phyloP scores from a whole-genome alignment of 2,888 invertebrate species.

The Dromius quadrimaculatus region DNA sequence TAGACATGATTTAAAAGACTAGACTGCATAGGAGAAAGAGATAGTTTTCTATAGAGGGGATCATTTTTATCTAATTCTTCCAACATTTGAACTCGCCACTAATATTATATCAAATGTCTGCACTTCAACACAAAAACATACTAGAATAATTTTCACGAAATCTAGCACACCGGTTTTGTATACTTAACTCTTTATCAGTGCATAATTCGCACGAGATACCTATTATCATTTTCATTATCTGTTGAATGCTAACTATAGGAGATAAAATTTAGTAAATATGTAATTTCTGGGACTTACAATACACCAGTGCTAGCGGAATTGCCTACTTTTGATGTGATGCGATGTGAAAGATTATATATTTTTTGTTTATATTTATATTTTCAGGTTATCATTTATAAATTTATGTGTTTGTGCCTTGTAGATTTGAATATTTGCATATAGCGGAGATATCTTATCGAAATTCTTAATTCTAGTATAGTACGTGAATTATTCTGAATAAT shows the following conservation, averaged over 20 bases:
- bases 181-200: conserved; percentile 3
- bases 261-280: conserved; percentile 9
- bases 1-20: conserved; percentile 42
- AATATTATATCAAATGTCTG: not conserved
- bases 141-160: not conserved
- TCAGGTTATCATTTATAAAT: not conserved
- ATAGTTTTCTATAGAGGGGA: conserved; percentile 36
- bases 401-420: conserved; percentile 5
- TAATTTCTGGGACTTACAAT: not conserved
- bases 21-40: conserved; percentile 18
- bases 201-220: not conserved
- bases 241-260: conserved; percentile 9
- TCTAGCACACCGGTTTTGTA: conserved; percentile 23
- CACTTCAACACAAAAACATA: not conserved
- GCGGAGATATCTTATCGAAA: not conserved
- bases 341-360: too few relatives aligned
- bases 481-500: not conserved
- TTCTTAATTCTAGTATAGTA: not conserved
- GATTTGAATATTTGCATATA: conserved; percentile 4
- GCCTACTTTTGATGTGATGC: too few relatives aligned
- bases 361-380: too few relatives aligned
- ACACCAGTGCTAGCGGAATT: too few relatives aligned
- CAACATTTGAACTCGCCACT: conserved; percentile 21
- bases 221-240: conserved; percentile 27
- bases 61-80: conserved; percentile 56